Base-by-base conservation (phyloP, 2,797 vertebrate species). In the Clamator glandarius region DNA sequence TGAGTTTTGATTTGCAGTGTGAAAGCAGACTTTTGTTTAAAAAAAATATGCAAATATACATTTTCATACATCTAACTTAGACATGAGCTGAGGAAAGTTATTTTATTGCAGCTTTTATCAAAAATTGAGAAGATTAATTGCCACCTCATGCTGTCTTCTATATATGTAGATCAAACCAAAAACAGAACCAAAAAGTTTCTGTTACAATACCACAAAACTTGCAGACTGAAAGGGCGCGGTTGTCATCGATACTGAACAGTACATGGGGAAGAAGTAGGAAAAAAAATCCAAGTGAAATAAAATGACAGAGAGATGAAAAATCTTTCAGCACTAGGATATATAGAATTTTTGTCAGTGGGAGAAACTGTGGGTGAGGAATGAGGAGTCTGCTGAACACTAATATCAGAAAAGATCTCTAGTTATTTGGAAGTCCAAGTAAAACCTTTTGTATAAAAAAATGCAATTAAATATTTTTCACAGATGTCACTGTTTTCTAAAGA, bases 391-490 rank as follows among this genome's bases (percentile, higher is more conserved):
- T 61, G 59, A 72, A 41, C 29, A 2, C 19, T 54, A 35, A 8
- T 59, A 55, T 74, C 50, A 20, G 31, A n/a, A 17, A 25, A 61
- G 28, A 63, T 24, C 54, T 83, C 7, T 42, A 28, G 68, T 54
- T 87, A 7, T 55, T 93, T 77, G 82, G 63, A 93, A 89, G 51
- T 68, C 68, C 83, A 33, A 46, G 28, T 42, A 29, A 61, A 78
- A 82, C 50, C 87, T 90, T 67, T 39, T 21, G 0, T 90, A 36
- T 9, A 41, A 91, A 73, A 78, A 93, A 66, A 64, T 12, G 18
- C 57, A 86, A 90, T 87, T 88, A 68, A 87, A 44, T 89, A 74
- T 89, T 84, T 84, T 92, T 61, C 62, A 61, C 36, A 89, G 87
- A 92, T 77, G 64, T 84, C 61, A 69, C 84, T 50, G 51, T 93